A percentile compares a stretch with the other conserved stretches of the same genome.
These are phyloP conservation scores for Oryctes rhinoceros DNA, from an alignment of 1,140 invertebrate species.

Conservation along the genomic window DNA sequence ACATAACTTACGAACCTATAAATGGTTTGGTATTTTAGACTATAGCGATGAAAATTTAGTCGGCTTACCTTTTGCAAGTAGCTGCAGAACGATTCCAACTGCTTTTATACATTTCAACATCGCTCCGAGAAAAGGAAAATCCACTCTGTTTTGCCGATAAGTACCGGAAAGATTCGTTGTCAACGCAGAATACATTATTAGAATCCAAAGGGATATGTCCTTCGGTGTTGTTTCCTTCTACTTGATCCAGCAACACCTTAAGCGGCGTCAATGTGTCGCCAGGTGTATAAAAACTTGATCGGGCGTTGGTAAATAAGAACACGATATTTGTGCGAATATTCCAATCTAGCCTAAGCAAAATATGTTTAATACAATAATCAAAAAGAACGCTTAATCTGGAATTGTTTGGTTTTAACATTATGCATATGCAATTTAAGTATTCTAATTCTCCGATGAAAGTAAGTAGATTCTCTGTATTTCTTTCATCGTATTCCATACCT, in stretches of 20 bases:
- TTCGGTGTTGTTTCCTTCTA: background rate
- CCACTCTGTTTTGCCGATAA: constrained; percentile 51
- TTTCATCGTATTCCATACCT: constrained; percentile 53
- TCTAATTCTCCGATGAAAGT: constrained; percentile 51
- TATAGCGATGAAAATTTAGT: background rate
- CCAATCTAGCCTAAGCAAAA: constrained; percentile 54
- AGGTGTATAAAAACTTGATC: constrained; percentile 52
- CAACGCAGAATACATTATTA: constrained; percentile 54
- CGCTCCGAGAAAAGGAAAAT: constrained; percentile 45
- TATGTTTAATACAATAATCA: constrained; percentile 54
- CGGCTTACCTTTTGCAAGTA: constrained; percentile 19
- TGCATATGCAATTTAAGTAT: constrained; percentile 56
- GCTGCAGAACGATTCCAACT: constrained; percentile 54
- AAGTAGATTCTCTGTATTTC: constrained; percentile 55
- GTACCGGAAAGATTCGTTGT: constrained; percentile 56
- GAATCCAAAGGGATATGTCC: constrained; percentile 49
- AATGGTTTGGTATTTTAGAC: constrained; percentile 39
- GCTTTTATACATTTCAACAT: constrained; percentile 43
- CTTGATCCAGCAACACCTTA: background rate
- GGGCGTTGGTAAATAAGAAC: constrained; percentile 55
- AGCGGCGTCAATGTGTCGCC: constrained; percentile 39
- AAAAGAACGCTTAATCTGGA: constrained; percentile 50
- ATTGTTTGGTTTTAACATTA: constrained; percentile 53
- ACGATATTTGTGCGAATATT: constrained; percentile 54
- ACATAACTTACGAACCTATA: constrained; percentile 54